Conservation (phyloP, 2,797 vertebrate genomes). For the Rhabdomys pumilio region DNA sequence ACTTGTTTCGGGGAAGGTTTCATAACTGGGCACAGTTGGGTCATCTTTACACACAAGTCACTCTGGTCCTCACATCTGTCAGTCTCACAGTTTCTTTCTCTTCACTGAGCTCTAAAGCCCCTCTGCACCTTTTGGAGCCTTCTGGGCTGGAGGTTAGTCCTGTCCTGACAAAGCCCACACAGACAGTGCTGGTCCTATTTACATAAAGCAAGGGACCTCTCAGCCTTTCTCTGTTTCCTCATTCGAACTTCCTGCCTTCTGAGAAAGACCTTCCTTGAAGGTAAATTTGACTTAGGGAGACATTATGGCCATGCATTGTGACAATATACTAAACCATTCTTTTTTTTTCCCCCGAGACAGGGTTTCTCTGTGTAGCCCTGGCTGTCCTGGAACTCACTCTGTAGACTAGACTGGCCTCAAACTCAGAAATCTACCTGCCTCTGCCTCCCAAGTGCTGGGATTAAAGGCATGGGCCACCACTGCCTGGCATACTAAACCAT, state of each 20-base stretch:
- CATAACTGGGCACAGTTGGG: not conserved
- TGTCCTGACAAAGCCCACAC: not conserved
- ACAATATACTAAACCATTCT: not conserved
- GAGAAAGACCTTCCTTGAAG: not conserved
- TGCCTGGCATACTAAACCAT: not conserved
- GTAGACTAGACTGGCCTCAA: too few relatives aligned
- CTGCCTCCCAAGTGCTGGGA: too few relatives aligned
- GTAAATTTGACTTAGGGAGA: not conserved
- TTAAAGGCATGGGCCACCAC: too few relatives aligned
- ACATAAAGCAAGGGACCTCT: not conserved
- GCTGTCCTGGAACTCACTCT: too few relatives aligned
- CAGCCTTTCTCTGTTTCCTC: not conserved
- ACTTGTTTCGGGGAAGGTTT: not conserved
- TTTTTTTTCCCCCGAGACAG: too few relatives aligned
- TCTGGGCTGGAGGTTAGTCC: not conserved
- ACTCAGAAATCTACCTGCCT: too few relatives aligned
- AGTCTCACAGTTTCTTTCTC: not conserved
- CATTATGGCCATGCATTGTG: not conserved
- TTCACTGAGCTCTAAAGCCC: too few relatives aligned
- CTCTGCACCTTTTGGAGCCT: not conserved
- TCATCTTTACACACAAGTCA: rapidly evolving
- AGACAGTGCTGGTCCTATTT: too few relatives aligned
- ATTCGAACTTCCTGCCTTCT: not conserved
- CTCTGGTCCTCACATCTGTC: not conserved
- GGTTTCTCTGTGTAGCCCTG: too few relatives aligned